Base-by-base conservation (phyloP, 2,113 vertebrate genomes). In the Leptodactylus fuscus region DNA sequence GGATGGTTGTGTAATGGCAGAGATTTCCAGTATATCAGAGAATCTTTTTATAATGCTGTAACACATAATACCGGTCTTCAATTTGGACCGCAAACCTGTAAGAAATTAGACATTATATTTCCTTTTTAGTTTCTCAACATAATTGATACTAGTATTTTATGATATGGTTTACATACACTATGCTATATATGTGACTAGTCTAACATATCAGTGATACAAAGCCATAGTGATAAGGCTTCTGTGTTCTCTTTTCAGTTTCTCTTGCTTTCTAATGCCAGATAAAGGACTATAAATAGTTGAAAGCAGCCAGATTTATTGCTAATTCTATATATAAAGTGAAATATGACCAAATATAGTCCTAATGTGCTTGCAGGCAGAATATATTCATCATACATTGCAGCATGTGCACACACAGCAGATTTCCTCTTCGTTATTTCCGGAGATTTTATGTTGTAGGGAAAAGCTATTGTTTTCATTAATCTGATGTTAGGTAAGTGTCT, bases 401-500 rank as follows among this genome's bases (percentile, higher is more conserved):
- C 73, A 20, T 16, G 15, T 76, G 44, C 73, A 22, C 73, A 32
- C 46, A 15, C 71, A 48, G 73, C 73, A 32, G 7, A 49, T 38
- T 55, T 36, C 20, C 5, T 55, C 51, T 55, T 51, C 18, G n/a
- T 58, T 79, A 49, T 79, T 79, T 29, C 76, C 15, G 13, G 34
- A 29, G 10, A 79, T 51, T 76, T 75, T 51, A 48, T 75, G 73
- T 10, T 51, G 9, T 49, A 29, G 24, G 6, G 41, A 29, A 75
- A 76, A 76, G 27, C 46, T 76, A 51, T 76, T 75, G 71, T 80
- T 80, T 46, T 81, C 34, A 62, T 81, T 60, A 81, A 62, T 65
- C 34, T 29, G 51, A 9, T 62, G 65, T 49, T 82, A 29, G 29
- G 22, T 29, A 74, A 44, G 49, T 58, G 34, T 9, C 41, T 20